A percentile compares a stretch with the other conserved stretches of the same genome.
Conservation (phyloP, 2,797 vertebrate genomes). For the Paramormyrops hopkinsi region DNA sequence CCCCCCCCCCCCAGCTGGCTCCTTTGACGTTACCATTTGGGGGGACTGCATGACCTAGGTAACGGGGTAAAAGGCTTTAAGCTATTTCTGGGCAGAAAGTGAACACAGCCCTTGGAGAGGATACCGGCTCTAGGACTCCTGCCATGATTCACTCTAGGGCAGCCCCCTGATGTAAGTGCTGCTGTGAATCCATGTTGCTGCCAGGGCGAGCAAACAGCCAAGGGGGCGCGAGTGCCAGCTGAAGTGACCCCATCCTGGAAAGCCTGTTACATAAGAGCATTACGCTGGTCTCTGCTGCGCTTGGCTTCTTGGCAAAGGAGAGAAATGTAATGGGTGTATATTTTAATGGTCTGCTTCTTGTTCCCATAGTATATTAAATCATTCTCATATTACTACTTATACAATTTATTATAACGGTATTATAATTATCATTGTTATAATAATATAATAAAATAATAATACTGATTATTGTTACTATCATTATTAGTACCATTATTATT, state of each 20-base stretch:
- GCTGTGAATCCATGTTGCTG: neutral
- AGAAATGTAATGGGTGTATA: neutral
- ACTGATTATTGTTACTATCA: neutral
- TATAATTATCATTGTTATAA: neutral
- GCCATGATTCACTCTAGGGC: neutral
- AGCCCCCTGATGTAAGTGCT: neutral
- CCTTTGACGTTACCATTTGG: neutral
- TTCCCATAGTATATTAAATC: neutral
- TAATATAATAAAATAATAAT: neutral
- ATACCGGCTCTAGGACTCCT: neutral
- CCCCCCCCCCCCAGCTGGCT: no score
- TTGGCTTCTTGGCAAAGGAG: neutral
- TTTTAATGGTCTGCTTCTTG: neutral
- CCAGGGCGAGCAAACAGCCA: constrained; percentile 2
- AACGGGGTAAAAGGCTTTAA: neutral
- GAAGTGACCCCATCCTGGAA: neutral
- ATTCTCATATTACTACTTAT: neutral
- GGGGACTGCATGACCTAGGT: neutral
- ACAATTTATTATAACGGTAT: neutral
- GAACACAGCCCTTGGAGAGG: neutral
- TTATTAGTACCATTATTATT: neutral
- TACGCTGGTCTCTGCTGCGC: neutral
- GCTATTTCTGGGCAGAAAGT: neutral
- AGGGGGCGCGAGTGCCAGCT: neutral
- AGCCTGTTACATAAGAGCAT: neutral